Evolutionary conservation across 53 echinoderm and acorn worm species (phyloP), one percentile per base, ranked within the genome.

Genomic region (Arbacia lixula): DNA sequence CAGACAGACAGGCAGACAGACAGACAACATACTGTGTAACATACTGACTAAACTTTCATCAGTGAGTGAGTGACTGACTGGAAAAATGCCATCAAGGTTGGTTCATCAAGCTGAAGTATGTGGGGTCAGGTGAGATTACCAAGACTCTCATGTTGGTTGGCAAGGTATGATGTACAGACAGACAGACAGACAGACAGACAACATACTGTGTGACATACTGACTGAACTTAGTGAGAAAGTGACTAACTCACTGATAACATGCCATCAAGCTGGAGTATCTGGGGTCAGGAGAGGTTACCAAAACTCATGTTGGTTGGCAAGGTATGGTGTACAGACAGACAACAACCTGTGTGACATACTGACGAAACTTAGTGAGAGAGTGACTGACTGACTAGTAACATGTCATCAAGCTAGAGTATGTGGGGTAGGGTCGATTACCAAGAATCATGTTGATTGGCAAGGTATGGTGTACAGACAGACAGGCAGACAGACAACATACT

Each of bases 291-390:
- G 35, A 75, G 14, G 72, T 94, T 0, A 52, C 87, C 41, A 88
- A 79, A 27, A 97, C 98, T 97, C 12, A 92, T 97, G 88, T 57
- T 97, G 3, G 94, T 97, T 66, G 98, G 98, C 54, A 97, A 97
- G 94, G 98, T 97, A 80, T 19, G 22, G n/a, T 57, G 22, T 12
- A 12, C 5, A 46, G 49, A n/a, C n/a, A n/a, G n/a, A n/a, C n/a
- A n/a, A n/a, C n/a, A n/a, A n/a, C n/a, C n/a, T n/a, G n/a, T n/a
- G n/a, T n/a, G n/a, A n/a, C n/a, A n/a, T n/a, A n/a, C n/a, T n/a
- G n/a, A n/a, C n/a, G n/a, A n/a, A n/a, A n/a, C n/a, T n/a, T n/a
- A n/a, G n/a, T n/a, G n/a, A n/a, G n/a, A n/a, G n/a, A n/a, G n/a
- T n/a, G n/a, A n/a, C n/a, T n/a, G n/a, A n/a, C n/a, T n/a, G n/a